These are phyloP conservation scores for Actinia tenebrosa DNA, from an alignment of 64 coral and sea anemone species.

Conservation along the genomic window DNA sequence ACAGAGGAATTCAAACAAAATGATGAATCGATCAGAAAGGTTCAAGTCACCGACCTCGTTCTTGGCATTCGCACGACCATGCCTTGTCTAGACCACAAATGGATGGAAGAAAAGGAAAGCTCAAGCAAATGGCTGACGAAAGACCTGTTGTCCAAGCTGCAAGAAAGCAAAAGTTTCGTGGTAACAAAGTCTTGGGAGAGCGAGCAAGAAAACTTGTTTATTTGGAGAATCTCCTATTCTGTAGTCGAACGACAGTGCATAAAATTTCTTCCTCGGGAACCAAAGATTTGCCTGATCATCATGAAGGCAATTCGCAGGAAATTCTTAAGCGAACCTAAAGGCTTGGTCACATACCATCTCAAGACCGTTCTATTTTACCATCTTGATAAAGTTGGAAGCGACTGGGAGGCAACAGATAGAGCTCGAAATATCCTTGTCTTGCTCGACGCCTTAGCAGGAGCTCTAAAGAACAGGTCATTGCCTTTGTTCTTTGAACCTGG, in stretches of 20 bases:
- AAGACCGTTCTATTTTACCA: constrained; percentile 30
- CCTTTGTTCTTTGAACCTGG: constrained; percentile 18
- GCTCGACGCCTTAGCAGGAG: constrained; percentile 7
- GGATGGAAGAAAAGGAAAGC: constrained; percentile 13
- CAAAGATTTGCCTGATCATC: constrained; percentile 35
- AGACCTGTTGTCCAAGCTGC: neutral
- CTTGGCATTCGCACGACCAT: constrained; percentile 26
- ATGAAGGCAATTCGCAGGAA: constrained; percentile 22
- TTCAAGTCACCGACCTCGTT: constrained; percentile 22
- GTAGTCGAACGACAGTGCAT: constrained; percentile 18
- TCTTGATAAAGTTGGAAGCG: constrained; percentile 30
- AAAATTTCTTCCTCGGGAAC: constrained; percentile 22
- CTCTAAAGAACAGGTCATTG: constrained; percentile 21
- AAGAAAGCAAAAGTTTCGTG: constrained; percentile 14
- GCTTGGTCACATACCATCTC: constrained; percentile 17
- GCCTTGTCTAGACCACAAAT: constrained; percentile 23
- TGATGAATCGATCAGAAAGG: neutral
- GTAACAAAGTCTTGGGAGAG: constrained; percentile 38
- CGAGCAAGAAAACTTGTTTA: neutral
- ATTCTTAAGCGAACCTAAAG: constrained; percentile 31
- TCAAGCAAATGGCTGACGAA: constrained; percentile 19
- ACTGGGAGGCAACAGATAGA: constrained; percentile 12
- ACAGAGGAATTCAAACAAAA: constrained; percentile 17
- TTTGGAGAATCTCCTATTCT: constrained; percentile 16
- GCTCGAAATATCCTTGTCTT: constrained; percentile 23